Evolutionary conservation across 2,888 invertebrate species (phyloP), one percentile per base, ranked within the genome.

Genomic region (Schizaphis graminum): DNA sequence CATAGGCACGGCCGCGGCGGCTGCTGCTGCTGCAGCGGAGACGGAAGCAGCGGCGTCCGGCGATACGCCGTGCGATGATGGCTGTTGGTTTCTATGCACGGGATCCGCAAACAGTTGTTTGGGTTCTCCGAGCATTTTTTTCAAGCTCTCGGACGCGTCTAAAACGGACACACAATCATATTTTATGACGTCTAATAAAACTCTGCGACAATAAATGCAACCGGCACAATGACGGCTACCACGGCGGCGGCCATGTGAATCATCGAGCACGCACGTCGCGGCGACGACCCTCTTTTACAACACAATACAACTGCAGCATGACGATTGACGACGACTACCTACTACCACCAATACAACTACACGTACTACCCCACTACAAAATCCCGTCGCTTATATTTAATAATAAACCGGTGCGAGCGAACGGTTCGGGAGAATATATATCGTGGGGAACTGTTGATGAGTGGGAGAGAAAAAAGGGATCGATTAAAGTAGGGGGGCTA

Each of bases 91-190:
- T 90, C 93, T 86, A 85, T 94, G 90, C 86, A 94, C 93, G 35
- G 93, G 93, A 26, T 94, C 93, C 47, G 93, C 47, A 85, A 94
- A 94, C 41, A 94, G 57, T 90, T 67, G 90, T 94, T 94, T 84
- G 57, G 93, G 61, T 44, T 90, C 93, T 26, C 93, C 93, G n/a
- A 94, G 90, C 93, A 94, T 86, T 90, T 94, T 90, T 57, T 90
- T 94, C 89, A 94, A 90, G 61, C 93, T 94, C 61, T 94, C 93
- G 53, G 93, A 91, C 49, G 93, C 93, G n/a, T 94, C 93, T 94
- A 49, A 5, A 89, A 93, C 89, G 67, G 49, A 47, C 28, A 89
- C 41, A 26, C 10, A 41, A 56, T 53, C 35, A n/a, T 57, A 85
- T 85, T 84, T 11, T 4, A 57, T 44, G 56, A 44, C 91, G 24